Evolutionary conservation across 1,140 invertebrate genomes (phyloP), one percentile per base, ranked within the genome.

Genomic region (Palaemon carinicauda): DNA sequence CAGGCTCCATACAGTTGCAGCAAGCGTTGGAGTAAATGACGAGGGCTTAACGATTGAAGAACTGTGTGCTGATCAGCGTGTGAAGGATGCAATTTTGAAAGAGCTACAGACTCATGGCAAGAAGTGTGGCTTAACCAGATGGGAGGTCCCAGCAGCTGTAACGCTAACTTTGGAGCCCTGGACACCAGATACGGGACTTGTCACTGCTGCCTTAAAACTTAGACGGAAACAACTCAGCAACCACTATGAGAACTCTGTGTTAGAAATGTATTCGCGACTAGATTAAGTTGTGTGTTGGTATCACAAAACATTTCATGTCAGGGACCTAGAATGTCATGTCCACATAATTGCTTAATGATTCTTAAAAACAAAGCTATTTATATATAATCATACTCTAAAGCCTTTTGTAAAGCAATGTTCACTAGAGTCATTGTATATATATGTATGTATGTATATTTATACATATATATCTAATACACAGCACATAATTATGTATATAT

Each of bases 51-150:
- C 92, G 27, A 94, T 96, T 85, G 95, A 96, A 86, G 93, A 95
- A 75, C 92, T 98, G 12, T 98, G 97, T 91, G 91, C 93, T 24
- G 93, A 95, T 91, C 90, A 93, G 1, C 91, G 92, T 19, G 91
- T 98, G 0, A 95, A 96, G 90, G 95, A 96, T 91, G 94, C 94
- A 17, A 95, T 97, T 56, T 91, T 96, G 17, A 93, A 95, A 90
- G 95, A 96, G 91, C 91, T 98, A n/a, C 93, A 94, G 24, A 95
- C 95, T 29, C 95, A 97, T 91, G 95, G 95, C 14, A 94, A 94
- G 90, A 97, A 96, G 94, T 95, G 96, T 95, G 88, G 88, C 31
- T 90, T 93, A 53, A 90, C 92, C 77, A 90, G 90, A 29, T 92
- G 92, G 89, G 93, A 93, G 90, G 91, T 93, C 24, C 93, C 93